These are phyloP conservation scores for Rhabdornis inornatus DNA, from an alignment of 2,113 vertebrate genomes.

Conservation along the genomic window DNA sequence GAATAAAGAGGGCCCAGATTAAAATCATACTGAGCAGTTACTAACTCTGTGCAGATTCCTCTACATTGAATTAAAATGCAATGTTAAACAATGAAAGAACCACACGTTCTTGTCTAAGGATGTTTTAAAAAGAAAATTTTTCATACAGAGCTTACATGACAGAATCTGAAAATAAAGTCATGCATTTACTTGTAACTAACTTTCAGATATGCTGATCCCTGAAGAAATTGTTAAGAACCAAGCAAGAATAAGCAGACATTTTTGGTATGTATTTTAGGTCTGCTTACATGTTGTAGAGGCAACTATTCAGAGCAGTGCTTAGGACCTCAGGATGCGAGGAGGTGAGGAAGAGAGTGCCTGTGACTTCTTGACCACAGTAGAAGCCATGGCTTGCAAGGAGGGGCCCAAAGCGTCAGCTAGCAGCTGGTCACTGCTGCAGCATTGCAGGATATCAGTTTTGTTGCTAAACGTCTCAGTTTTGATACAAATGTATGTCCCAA, in stretches of 20 bases:
- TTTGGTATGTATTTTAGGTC: neutral
- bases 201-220: neutral
- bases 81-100: neutral
- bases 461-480: neutral
- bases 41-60: neutral
- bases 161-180: constrained; percentile 1
- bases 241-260: neutral
- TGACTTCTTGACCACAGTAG: neutral
- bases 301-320: neutral
- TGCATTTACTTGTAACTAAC: neutral
- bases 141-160: neutral
- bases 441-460: neutral
- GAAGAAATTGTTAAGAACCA: neutral
- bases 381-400: neutral
- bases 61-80: neutral
- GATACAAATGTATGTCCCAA: neutral
- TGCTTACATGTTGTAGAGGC: neutral
- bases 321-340: neutral
- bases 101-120: neutral
- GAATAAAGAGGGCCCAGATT: neutral
- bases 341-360: neutral
- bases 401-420: neutral
- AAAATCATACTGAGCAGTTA: neutral
- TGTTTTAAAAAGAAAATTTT: constrained; percentile 19
- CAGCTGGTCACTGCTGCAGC: neutral